A percentile compares a stretch with the other conserved stretches of the same genome.
Conservation (phyloP, 2,113 vertebrate genomes). For the Arizona elegans region DNA sequence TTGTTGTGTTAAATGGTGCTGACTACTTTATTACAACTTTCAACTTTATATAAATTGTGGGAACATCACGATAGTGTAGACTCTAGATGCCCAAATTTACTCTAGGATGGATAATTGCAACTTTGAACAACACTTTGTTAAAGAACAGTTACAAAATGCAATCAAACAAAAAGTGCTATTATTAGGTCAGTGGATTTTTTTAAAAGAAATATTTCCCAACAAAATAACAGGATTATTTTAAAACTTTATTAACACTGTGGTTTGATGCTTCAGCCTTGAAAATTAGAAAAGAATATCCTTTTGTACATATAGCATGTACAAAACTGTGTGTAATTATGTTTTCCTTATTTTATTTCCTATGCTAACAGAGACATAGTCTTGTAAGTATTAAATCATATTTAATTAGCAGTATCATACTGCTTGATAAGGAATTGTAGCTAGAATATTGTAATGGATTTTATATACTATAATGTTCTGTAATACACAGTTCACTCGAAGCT, state of each 20-base stretch:
- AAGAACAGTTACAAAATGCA: background rate
- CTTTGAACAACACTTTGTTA: background rate
- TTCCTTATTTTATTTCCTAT: constrained; percentile 43
- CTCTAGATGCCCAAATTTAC: too few species aligned
- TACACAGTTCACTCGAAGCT: background rate
- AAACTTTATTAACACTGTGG: constrained; percentile 17
- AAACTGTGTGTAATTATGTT: constrained; percentile 12
- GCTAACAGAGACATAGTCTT: constrained; percentile 75
- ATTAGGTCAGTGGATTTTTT: background rate
- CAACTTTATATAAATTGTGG: background rate
- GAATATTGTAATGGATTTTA: background rate
- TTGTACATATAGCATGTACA: background rate
- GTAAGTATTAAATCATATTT: constrained; percentile 63
- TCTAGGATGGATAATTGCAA: background rate
- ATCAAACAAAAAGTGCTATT: background rate
- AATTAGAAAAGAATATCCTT: background rate
- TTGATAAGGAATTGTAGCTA: background rate
- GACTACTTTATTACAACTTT: background rate
- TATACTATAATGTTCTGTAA: background rate
- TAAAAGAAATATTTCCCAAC: background rate
- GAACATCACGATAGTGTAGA: background rate
- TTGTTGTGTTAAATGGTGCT: background rate
- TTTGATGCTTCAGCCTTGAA: background rate
- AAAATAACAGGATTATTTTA: background rate
- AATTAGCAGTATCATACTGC: background rate